These are phyloP conservation scores for Australoheros facetus DNA, from an alignment of 2,797 vertebrate species.

Conservation along the genomic window DNA sequence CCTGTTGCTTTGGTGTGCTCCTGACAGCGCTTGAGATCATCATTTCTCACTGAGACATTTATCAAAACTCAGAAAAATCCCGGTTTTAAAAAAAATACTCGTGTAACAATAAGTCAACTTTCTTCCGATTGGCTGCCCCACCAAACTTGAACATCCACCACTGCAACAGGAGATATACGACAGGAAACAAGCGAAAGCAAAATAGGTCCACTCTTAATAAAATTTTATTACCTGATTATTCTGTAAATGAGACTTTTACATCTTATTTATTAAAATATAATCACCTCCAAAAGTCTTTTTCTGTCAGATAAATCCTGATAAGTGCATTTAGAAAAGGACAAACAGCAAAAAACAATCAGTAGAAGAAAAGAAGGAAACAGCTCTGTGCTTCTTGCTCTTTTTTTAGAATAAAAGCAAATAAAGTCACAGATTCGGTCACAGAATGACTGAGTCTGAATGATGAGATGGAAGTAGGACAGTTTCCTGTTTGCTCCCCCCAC, in stretches of 20 bases:
- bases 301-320: background rate
- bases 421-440: background rate
- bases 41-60: background rate
- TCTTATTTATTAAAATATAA: constrained; percentile 2
- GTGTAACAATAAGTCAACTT: no score
- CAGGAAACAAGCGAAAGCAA: background rate
- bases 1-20: background rate
- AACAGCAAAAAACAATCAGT: background rate
- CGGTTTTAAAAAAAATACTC: background rate
- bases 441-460: background rate
- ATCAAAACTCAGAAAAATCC: background rate
- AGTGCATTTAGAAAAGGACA: constrained; percentile 21
- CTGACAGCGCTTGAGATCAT: background rate
- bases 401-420: background rate
- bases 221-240: background rate
- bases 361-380: background rate
- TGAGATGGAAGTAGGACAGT: background rate
- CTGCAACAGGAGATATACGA: background rate
- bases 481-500: background rate
- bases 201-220: background rate
- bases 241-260: background rate
- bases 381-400: background rate
- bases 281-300: background rate
- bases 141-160: background rate
- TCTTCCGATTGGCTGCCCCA: fast-evolving